Evolutionary conservation across 2,888 invertebrate genomes (phyloP), one percentile per base, ranked within the genome.

Genomic region (Hyles lineata): DNA sequence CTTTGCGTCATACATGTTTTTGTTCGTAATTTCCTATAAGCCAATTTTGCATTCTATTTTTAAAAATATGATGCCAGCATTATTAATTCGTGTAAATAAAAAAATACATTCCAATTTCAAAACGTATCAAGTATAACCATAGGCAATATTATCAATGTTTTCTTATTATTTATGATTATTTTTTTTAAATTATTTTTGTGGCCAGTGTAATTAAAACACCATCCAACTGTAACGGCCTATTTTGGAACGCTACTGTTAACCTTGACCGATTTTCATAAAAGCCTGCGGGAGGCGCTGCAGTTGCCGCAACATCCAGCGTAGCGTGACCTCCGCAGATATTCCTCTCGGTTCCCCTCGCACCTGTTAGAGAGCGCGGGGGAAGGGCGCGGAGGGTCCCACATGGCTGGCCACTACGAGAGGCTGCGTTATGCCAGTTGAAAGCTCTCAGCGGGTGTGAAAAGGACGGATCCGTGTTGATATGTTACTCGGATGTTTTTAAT

Each of bases 181-280:
- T 58, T 29, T 70, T 25, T 17, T n/a, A 8, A 25, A 50, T n/a
- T n/a, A n/a, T 43, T 17, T 52, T 58, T 2, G 19, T 29, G 17
- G 32, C 29, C 32, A 55, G 25, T 70, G 19, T 58, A 70, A 55
- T 55, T n/a, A n/a, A n/a, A 25, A n/a, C n/a, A 3, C 19, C 19
- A 70, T 43, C 23, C 19, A 23, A 32, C n/a, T 55, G 21, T n/a
- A 55, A 52, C 55, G 62, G 50, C 50, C 70, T 73, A 73, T 70
- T 70, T 73, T 61, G 61, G 70, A 55, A 32, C 70, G 35, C 60
- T 70, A 21, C 60, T 71, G 52, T 61, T 78, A 85, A 84, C 89
- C 90, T 89, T 88, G 89, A 83, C 85, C 84, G 77, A 85, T 84
- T 87, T 87, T 84, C 82, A 84, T 85, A 82, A 82, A 82, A 84